Base-by-base conservation (phyloP, 2,797 vertebrate species). In the Dipus sagitta region DNA sequence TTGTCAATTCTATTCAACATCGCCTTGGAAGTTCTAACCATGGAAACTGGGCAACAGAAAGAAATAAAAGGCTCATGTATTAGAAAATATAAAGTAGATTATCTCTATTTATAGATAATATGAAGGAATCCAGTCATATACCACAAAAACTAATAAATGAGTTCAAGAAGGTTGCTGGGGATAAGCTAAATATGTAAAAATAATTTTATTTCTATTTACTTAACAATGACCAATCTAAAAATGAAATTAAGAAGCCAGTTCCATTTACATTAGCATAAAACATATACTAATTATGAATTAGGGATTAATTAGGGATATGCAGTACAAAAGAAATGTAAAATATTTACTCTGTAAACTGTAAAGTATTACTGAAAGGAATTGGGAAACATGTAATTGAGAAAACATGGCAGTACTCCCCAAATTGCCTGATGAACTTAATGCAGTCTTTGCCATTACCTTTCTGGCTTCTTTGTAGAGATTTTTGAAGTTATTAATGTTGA, bases 231-330 rank as follows among this genome's bases (percentile, higher is more conserved):
- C 21, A 67, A 65, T 89, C 18, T 38, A 92, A 92, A 92, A 86
- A 89, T 52, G 24, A 80, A 92, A 72, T 78, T 71, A 71, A 79
- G 47, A 74, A 90, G 77, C 47, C 11, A 71, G 52, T 86, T 81
- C 11, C 2, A 32, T 77, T 62, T 89, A 38, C 1, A 79, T 58
- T 18, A 67, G 23, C 54, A 72, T 76, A 71, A 71, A 89, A 70
- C 74, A 20, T n/a, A 28, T 2, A 47, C 76, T n/a, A 62, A 38
- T 67, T 86, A 67, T 32, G 15, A 62, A 86, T 82, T 38, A 38
- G 3, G 38, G 38, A 38, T 38, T 38, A 38, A 38, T 72, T 86
- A 67, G 42, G 15, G 67, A 86, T 82, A 32, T 52, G 32, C 42
- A 90, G 74, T 60, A 78, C 60, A 32, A 67, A 88, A 76, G 42